Percentiles rank a stretch among this genome's conserved stretches.
These are phyloP conservation scores for Notodonta ziczac DNA, from an alignment of 2,888 invertebrate species.

Conservation along the genomic window DNA sequence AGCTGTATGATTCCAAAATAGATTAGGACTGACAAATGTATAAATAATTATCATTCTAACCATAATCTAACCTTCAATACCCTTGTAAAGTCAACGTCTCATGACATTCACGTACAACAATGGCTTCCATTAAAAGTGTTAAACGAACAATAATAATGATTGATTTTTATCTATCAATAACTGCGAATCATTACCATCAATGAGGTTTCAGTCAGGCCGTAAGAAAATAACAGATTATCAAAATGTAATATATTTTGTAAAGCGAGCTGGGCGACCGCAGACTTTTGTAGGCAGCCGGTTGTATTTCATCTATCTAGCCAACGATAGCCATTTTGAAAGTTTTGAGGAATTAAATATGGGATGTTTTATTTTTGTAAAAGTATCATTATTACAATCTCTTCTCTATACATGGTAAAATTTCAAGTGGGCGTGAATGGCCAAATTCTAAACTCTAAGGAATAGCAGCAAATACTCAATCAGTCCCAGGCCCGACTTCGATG, in stretches of 20 bases:
- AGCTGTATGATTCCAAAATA: too few relatives aligned
- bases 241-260: constrained; percentile 67
- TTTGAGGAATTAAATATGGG: constrained; percentile 6
- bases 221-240: constrained; percentile 64
- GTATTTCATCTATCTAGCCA: constrained; percentile 60
- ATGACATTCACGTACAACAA: neutral
- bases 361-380: constrained; percentile 11
- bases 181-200: constrained; percentile 29
- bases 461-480: too few relatives aligned
- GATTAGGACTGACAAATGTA: too few relatives aligned
- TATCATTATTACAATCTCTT: neutral
- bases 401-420: too few relatives aligned
- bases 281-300: constrained; percentile 57
- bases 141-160: constrained; percentile 30
- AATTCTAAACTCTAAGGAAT: too few relatives aligned
- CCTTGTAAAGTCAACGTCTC: neutral
- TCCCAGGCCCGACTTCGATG: too few relatives aligned
- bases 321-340: constrained; percentile 30
- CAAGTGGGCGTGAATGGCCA: too few relatives aligned
- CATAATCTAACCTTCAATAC: neutral
- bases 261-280: constrained; percentile 69
- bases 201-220: constrained; percentile 48
- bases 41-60: too few relatives aligned
- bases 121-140: constrained; percentile 17
- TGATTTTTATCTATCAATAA: constrained; percentile 35